Conservation (phyloP, 2,888 invertebrate genomes). For the Athalia cordata region DNA sequence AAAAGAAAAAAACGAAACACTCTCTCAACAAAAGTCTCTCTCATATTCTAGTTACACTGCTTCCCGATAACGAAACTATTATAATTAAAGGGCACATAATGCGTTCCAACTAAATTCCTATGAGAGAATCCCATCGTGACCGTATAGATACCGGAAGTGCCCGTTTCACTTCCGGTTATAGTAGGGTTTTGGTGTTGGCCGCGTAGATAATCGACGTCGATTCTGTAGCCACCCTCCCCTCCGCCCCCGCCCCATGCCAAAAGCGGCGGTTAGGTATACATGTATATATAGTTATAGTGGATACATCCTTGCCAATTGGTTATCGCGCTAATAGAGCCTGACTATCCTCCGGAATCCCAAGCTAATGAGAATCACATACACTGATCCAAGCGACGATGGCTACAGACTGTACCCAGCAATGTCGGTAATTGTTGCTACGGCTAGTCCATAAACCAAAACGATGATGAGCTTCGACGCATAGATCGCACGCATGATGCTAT, state of each 20-base stretch:
- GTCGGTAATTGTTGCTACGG: slow-evolving; percentile 21
- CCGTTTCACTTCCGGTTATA: slow-evolving; percentile 24
- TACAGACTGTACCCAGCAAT: neutral
- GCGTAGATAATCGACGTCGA: slow-evolving; percentile 29
- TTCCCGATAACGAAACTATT: neutral
- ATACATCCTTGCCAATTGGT: slow-evolving; percentile 52
- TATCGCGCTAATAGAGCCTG: slow-evolving; percentile 54
- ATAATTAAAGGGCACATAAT: no score
- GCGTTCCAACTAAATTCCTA: no score
- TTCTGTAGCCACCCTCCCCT: neutral
- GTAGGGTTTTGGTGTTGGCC: neutral
- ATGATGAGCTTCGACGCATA: slow-evolving; percentile 13
- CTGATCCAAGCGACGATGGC: slow-evolving; percentile 22
- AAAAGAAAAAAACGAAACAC: no score
- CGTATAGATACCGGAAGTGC: slow-evolving; percentile 9
- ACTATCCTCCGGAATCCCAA: slow-evolving; percentile 42
- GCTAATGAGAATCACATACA: slow-evolving; percentile 55
- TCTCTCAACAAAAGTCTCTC: no score
- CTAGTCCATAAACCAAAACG: slow-evolving; percentile 19
- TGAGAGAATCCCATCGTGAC: neutral
- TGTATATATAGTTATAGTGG: neutral
- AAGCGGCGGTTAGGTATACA: neutral
- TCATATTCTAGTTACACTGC: no score
- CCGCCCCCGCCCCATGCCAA: neutral
- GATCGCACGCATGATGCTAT: neutral